Conservation (phyloP, 2,888 invertebrate species). For the Mactromeris polynyma region DNA sequence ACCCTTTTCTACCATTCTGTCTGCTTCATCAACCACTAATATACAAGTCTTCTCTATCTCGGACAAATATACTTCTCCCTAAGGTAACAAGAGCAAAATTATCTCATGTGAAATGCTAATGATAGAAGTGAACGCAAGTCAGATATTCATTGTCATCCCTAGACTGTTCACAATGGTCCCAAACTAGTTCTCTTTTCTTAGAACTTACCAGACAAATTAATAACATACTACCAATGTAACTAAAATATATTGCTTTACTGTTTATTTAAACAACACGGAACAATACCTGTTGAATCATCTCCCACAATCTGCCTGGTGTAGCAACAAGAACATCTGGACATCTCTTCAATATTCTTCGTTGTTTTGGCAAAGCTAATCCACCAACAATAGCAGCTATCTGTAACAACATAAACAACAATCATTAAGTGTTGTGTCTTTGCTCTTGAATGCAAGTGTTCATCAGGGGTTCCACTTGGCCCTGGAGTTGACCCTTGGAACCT, state of each 20-base stretch:
- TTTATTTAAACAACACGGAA: too few relatives aligned
- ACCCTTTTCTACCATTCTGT: constrained; percentile 98
- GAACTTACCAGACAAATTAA: too few relatives aligned
- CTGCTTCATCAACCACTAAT: constrained; percentile 98
- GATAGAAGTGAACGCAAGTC: too few relatives aligned
- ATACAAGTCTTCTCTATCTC: constrained; percentile 88
- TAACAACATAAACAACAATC: background rate
- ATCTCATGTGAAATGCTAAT: background rate
- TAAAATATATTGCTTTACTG: too few relatives aligned
- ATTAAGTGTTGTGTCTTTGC: too few relatives aligned
- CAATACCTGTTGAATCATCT: constrained; percentile 92
- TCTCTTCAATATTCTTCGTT: constrained; percentile 94
- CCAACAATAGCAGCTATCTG: constrained; percentile 95
- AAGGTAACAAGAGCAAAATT: background rate
- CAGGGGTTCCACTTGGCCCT: too few relatives aligned
- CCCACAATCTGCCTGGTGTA: constrained; percentile 99
- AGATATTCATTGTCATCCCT: too few relatives aligned
- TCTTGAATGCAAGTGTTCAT: too few relatives aligned
- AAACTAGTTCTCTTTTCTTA: too few relatives aligned
- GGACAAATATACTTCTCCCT: constrained; percentile 89
- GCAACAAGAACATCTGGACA: constrained; percentile 97
- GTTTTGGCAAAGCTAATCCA: constrained; percentile 97
- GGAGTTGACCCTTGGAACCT: too few relatives aligned
- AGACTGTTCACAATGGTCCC: too few relatives aligned
- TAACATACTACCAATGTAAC: too few relatives aligned